phyloP scores from a whole-genome alignment of 2,888 invertebrate species.

The Pyralis farinalis region DNA sequence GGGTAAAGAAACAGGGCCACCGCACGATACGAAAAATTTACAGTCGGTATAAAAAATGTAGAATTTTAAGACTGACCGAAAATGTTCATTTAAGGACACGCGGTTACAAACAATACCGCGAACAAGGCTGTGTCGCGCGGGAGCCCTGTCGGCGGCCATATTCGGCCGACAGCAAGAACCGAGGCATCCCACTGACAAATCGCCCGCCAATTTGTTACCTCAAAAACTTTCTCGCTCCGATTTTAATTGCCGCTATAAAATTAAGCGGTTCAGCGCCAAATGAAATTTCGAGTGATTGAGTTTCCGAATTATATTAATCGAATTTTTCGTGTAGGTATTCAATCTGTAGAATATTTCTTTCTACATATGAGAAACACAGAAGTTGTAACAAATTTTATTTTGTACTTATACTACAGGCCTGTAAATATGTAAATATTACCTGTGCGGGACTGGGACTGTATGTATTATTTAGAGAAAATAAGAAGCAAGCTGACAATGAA shows the following conservation, averaged over 20 bases:
- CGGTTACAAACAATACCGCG: neutral
- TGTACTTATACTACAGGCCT: no score
- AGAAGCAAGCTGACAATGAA: no score
- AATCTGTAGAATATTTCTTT: no score
- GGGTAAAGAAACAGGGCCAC: conserved; percentile 3
- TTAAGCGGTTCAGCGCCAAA: conserved; percentile 4
- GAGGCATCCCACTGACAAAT: conserved; percentile 72
- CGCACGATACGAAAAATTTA: conserved; percentile 1
- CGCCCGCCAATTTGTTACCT: conserved; percentile 67
- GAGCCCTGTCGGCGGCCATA: conserved; percentile 38
- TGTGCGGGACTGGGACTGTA: no score
- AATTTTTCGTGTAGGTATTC: no score
- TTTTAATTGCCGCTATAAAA: conserved; percentile 9
- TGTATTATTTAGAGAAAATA: no score
- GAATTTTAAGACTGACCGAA: no score
- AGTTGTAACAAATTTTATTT: no score
- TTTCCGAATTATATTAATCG: neutral
- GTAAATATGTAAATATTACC: no score
- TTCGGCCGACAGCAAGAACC: conserved; percentile 60
- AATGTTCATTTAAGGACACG: neutral
- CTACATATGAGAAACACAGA: no score
- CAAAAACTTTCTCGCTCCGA: conserved; percentile 5
- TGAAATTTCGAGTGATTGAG: neutral
- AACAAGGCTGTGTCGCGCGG: neutral
- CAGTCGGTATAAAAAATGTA: conserved; percentile 1